These are phyloP conservation scores for Gymnothorax reevesii DNA, from an alignment of 2,797 vertebrate genomes.

Conservation along the genomic window DNA sequence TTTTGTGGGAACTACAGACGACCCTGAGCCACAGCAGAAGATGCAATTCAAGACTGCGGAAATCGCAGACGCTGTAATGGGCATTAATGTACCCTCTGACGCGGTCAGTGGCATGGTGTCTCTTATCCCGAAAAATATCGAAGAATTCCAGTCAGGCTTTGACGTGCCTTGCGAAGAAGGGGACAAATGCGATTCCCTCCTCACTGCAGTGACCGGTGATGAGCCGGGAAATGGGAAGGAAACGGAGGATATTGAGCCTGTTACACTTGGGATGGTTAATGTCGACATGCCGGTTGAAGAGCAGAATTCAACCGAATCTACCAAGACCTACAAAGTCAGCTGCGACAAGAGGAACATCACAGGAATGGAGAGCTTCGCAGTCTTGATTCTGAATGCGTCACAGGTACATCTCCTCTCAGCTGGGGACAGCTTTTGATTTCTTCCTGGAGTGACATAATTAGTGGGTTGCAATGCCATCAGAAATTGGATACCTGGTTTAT, in stretches of 20 bases:
- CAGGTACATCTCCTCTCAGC: slow-evolving; percentile 73
- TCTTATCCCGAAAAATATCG: slow-evolving; percentile 73
- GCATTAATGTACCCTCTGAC: slow-evolving; percentile 59
- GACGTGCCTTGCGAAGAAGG: slow-evolving; percentile 62
- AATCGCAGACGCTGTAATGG: slow-evolving; percentile 81
- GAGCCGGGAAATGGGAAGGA: slow-evolving; percentile 29
- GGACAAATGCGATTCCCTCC: slow-evolving; percentile 45
- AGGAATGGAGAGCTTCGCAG: slow-evolving; percentile 67
- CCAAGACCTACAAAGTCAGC: slow-evolving; percentile 86
- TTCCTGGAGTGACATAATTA: not conserved
- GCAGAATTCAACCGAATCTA: slow-evolving; percentile 78
- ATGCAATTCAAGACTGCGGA: slow-evolving; percentile 79
- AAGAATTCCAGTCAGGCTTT: slow-evolving; percentile 59
- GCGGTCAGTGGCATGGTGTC: slow-evolving; percentile 70
- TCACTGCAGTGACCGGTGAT: slow-evolving; percentile 6
- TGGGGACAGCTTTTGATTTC: not conserved
- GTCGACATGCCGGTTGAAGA: slow-evolving; percentile 61
- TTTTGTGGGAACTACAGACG: slow-evolving; percentile 62
- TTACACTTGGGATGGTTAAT: slow-evolving; percentile 67
- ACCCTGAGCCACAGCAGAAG: slow-evolving; percentile 55
- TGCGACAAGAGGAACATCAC: slow-evolving; percentile 87
- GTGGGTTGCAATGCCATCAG: too few relatives aligned
- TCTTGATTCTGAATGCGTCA: slow-evolving; percentile 87
- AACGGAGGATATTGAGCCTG: slow-evolving; percentile 53
- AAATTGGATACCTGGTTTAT: too few relatives aligned